These are phyloP conservation scores for Temnothorax unifasciatus DNA, from an alignment of 2,888 invertebrate genomes.

Conservation along the genomic window DNA sequence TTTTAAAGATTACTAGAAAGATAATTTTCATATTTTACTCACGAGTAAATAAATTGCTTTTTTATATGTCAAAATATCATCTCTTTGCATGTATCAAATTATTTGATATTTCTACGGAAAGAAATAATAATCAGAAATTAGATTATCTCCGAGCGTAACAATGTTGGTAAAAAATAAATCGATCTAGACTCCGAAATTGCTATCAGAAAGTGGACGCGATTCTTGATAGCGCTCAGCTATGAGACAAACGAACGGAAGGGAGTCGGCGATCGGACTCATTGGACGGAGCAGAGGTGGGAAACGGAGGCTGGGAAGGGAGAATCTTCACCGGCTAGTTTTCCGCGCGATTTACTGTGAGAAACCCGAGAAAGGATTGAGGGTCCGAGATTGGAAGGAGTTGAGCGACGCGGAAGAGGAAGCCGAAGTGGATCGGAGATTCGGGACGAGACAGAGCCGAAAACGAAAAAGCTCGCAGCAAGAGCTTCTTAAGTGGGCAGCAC, in stretches of 20 bases:
- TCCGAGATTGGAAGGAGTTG: conserved; percentile 76
- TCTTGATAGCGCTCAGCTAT: conserved; percentile 65
- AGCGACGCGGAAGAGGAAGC: conserved; percentile 69
- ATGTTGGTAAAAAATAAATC: conserved; percentile 34
- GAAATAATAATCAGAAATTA: background rate
- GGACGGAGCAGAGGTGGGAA: conserved; percentile 48
- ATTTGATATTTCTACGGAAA: background rate
- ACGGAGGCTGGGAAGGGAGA: conserved; percentile 62
- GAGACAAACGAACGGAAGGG: conserved; percentile 61
- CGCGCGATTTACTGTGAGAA: conserved; percentile 83
- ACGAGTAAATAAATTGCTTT: background rate
- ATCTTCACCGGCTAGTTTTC: conserved; percentile 83
- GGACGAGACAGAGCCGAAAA: conserved; percentile 71
- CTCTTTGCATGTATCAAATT: background rate
- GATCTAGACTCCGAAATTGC: conserved; percentile 41
- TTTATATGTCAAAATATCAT: background rate
- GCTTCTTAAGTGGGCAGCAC: conserved; percentile 75
- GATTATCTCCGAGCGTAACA: background rate
- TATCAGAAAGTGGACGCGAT: conserved; percentile 52
- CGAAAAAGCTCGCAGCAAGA: conserved; percentile 75
- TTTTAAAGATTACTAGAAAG: background rate
- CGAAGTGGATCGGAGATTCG: conserved; percentile 56
- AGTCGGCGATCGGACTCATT: conserved; percentile 31
- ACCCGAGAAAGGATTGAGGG: conserved; percentile 81
- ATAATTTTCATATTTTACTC: background rate